Evolutionary conservation across 2,888 invertebrate genomes (phyloP).

Genomic region (Ennomos fuscantarius): DNA sequence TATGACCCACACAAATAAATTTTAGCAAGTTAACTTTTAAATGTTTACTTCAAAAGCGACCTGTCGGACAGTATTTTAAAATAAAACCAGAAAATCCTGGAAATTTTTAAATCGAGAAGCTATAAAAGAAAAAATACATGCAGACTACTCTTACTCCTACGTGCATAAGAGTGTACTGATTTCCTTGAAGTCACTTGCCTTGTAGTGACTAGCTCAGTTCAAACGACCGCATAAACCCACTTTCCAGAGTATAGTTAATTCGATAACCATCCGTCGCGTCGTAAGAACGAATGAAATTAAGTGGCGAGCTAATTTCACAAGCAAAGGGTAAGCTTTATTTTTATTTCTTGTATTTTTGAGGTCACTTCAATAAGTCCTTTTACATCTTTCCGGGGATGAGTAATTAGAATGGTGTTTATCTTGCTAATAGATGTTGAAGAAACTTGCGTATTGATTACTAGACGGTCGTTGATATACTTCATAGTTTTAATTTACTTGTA

Average conservation of each 20-base stretch:
- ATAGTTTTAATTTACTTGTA: too few species aligned
- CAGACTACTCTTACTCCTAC: too few species aligned
- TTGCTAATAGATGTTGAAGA: background rate
- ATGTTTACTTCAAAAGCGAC: too few species aligned
- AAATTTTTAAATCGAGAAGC: too few species aligned
- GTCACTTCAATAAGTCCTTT: slow-evolving; percentile 2
- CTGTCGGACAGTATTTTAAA: too few species aligned
- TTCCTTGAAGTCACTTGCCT: background rate
- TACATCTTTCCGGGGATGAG: background rate
- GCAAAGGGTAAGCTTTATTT: slow-evolving; percentile 21
- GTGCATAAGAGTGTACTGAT: too few species aligned
- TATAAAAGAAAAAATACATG: too few species aligned
- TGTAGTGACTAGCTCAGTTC: background rate
- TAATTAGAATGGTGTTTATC: slow-evolving; percentile 9
- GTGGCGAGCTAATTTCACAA: slow-evolving; percentile 38
- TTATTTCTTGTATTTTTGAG: slow-evolving; percentile 31
- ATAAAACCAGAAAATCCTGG: too few species aligned
- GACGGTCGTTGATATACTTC: too few species aligned
- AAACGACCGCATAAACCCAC: slow-evolving; percentile 23
- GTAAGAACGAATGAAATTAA: slow-evolving; percentile 44
- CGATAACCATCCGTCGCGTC: slow-evolving; percentile 42
- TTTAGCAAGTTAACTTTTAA: too few species aligned
- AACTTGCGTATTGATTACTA: too few species aligned
- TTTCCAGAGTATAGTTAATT: slow-evolving; percentile 50
- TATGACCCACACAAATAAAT: too few species aligned